These are phyloP conservation scores for Stomorhina lunata DNA, from an alignment of 2,888 invertebrate species.

Conservation along the genomic window DNA sequence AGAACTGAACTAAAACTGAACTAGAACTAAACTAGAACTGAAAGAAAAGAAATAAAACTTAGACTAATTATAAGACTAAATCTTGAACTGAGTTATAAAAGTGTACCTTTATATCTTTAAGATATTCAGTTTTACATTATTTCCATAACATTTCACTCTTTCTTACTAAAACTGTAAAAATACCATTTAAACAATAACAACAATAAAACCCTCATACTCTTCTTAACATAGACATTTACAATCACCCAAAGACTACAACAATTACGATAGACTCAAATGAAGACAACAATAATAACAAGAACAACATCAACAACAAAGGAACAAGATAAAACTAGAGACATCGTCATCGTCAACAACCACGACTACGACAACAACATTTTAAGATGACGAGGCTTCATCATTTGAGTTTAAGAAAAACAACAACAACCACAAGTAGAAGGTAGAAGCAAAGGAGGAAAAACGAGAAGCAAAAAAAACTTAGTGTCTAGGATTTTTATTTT, in stretches of 20 bases:
- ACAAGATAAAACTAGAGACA: neutral
- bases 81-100: no score
- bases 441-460: neutral
- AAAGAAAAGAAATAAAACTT: no score
- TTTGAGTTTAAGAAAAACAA: slow-evolving; percentile 28
- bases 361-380: slow-evolving; percentile 45
- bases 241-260: neutral
- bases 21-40: no score
- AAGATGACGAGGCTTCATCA: slow-evolving; percentile 43
- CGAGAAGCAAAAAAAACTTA: slow-evolving; percentile 3
- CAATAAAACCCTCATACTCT: no score
- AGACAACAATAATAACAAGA: slow-evolving; percentile 4
- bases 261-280: neutral
- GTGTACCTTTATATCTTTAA: no score
- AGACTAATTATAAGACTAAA: no score
- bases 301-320: slow-evolving; percentile 15
- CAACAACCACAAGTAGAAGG: neutral
- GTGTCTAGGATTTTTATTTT: slow-evolving; percentile 50
- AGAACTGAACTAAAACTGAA: no score
- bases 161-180: no score
- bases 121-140: no score
- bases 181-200: no score
- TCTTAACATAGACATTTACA: no score
- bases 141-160: no score
- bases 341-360: slow-evolving; percentile 33